These are phyloP conservation scores for Oenanthe melanoleuca DNA, from an alignment of 2,113 vertebrate species.

Conservation along the genomic window DNA sequence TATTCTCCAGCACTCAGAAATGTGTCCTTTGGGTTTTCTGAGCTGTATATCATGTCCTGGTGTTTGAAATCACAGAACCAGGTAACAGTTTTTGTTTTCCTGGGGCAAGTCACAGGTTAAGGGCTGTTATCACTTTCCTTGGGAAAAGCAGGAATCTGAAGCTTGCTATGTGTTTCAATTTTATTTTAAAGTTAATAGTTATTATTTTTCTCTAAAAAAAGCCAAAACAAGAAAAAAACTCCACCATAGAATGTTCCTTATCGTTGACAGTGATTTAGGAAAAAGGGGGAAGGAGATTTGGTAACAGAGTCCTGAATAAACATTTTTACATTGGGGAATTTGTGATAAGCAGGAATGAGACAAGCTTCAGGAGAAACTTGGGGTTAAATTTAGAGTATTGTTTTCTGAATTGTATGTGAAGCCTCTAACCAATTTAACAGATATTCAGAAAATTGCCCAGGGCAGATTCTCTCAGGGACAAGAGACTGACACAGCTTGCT, in stretches of 20 bases:
- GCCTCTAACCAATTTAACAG: background rate
- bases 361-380: background rate
- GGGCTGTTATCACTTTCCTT: background rate
- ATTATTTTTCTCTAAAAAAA: background rate
- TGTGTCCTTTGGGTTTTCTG: background rate
- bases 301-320: background rate
- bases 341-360: background rate
- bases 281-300: background rate
- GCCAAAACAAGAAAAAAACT: no score
- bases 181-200: background rate
- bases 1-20: background rate
- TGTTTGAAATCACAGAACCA: background rate
- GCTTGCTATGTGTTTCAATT: background rate
- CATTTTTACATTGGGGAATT: background rate
- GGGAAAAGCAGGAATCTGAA: background rate
- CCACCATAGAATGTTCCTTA: rapidly evolving
- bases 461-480: background rate
- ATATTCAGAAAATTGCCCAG: background rate
- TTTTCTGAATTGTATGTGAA: background rate
- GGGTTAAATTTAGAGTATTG: background rate
- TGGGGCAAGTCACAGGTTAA: background rate
- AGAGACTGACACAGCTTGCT: background rate
- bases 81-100: background rate
- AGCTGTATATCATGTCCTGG: background rate
- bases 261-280: background rate